A percentile compares a stretch with the other conserved stretches of the same genome.
Evolutionary conservation across 1,140 invertebrate genomes (phyloP).

Genomic region (Diabrotica undecimpunctata): DNA sequence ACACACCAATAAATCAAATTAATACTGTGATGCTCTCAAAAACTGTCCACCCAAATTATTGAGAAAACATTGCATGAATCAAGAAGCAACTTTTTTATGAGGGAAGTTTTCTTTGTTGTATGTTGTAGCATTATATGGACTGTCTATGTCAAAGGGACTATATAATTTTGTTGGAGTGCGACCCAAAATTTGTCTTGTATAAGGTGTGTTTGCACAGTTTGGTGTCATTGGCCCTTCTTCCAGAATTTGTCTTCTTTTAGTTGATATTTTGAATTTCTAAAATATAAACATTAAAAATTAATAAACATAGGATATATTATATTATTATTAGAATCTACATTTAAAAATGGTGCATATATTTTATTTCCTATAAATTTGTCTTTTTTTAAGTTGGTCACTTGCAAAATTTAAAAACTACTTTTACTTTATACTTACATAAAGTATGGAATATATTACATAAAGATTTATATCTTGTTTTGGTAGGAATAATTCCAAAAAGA

Average conservation of each 20-base stretch:
- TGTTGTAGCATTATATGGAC: conserved; percentile 45
- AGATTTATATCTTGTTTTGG: too few species aligned
- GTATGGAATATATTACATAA: too few species aligned
- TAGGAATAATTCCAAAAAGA: too few species aligned
- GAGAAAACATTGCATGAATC: too few species aligned
- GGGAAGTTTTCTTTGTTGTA: conserved; percentile 39
- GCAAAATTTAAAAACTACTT: too few species aligned
- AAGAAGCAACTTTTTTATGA: conserved; percentile 5
- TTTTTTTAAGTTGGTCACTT: too few species aligned
- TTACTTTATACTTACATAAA: too few species aligned
- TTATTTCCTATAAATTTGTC: too few species aligned
- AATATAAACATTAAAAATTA: conserved; percentile 29
- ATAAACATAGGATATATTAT: conserved; percentile 18
- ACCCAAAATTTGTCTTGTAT: conserved; percentile 54
- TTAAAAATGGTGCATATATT: conserved; percentile 6
- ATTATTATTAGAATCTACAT: conserved; percentile 6
- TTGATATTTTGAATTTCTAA: conserved; percentile 53
- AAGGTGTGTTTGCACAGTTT: conserved; percentile 49
- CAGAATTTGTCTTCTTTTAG: conserved; percentile 55
- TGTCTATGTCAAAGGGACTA: conserved; percentile 62
- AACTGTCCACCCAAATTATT: too few species aligned
- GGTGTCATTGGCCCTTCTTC: conserved; percentile 54
- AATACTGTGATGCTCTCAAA: too few species aligned
- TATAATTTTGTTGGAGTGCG: conserved; percentile 62
- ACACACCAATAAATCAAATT: too few species aligned